phyloP scores from a whole-genome alignment of 2,113 vertebrate genomes.

The Dryoscopus gambensis region DNA sequence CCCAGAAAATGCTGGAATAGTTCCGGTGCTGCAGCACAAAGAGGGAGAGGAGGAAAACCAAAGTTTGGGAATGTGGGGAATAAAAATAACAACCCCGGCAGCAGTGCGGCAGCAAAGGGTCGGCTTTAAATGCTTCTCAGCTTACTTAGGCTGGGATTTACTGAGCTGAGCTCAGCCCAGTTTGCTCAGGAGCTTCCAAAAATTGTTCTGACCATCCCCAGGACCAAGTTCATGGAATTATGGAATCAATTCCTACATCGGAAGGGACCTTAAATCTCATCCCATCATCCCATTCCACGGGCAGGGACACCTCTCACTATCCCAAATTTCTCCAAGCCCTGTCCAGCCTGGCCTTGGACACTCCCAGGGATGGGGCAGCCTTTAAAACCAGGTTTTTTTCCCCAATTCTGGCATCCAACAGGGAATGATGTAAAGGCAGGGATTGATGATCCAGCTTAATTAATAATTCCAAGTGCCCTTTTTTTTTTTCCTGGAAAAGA shows the following conservation, averaged over 20 bases:
- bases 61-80: background rate
- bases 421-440: background rate
- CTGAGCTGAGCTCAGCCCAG: background rate
- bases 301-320: background rate
- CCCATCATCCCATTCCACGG: background rate
- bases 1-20: accelerated
- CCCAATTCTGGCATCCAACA: background rate
- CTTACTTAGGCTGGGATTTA: background rate
- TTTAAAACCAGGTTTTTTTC: background rate
- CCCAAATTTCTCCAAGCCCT: background rate
- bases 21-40: background rate
- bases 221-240: background rate
- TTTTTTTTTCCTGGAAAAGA: background rate
- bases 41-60: background rate
- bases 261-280: background rate
- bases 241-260: background rate
- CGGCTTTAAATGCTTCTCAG: background rate
- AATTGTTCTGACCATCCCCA: background rate
- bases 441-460: background rate
- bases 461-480: too few species aligned
- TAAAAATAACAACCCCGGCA: background rate
- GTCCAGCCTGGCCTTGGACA: background rate
- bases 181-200: background rate
- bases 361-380: background rate
- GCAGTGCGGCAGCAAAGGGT: background rate